phyloP scores from a whole-genome alignment of 2,113 vertebrate genomes.

The Anguilla japonica region DNA sequence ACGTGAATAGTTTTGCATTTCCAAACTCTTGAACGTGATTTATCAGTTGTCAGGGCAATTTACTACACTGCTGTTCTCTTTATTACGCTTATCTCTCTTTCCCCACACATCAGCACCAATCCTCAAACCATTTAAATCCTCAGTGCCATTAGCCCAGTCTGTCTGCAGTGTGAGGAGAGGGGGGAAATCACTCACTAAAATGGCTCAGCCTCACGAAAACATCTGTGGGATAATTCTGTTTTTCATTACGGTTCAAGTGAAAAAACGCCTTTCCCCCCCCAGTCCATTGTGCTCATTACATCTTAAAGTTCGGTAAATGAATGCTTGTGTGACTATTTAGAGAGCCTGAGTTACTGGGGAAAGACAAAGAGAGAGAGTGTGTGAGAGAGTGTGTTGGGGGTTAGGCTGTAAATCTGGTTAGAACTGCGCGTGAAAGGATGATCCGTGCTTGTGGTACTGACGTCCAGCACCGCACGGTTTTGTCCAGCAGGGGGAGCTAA shows the following conservation, averaged over 20 bases:
- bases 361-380: neutral
- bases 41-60: slow-evolving; percentile 42
- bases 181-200: neutral
- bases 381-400: neutral
- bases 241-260: neutral
- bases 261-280: neutral
- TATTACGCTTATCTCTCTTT: slow-evolving; percentile 39
- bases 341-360: neutral
- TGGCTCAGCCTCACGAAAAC: neutral
- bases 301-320: neutral
- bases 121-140: slow-evolving; percentile 6
- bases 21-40: slow-evolving; percentile 29
- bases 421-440: too few relatives aligned
- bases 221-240: slow-evolving; percentile 6
- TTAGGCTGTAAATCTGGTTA: neutral
- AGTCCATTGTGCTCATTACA: neutral
- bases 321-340: too few relatives aligned
- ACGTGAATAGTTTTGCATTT: slow-evolving; percentile 31
- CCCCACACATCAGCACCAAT: slow-evolving; percentile 14
- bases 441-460: neutral
- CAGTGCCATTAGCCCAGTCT: slow-evolving; percentile 19
- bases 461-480: neutral
- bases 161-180: neutral
- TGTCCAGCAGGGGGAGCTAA: slow-evolving; percentile 6
- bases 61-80: slow-evolving; percentile 5